Evolutionary conservation across 2,797 vertebrate genomes (phyloP).

Genomic region (Merluccius polli): DNA sequence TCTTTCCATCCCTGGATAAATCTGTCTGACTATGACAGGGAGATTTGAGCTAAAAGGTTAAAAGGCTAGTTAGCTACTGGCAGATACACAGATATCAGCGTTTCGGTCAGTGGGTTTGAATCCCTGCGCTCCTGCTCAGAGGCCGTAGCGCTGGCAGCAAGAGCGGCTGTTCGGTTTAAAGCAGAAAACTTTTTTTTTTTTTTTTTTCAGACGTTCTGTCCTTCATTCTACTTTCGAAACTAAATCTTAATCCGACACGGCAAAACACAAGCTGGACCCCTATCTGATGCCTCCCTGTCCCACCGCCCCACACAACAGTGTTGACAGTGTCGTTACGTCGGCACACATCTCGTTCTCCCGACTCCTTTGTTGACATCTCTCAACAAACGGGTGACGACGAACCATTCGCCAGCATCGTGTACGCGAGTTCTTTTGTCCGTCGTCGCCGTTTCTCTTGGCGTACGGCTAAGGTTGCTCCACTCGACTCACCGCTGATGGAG

Average conservation of each 20-base stretch:
- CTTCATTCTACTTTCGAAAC: not conserved
- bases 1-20: not conserved
- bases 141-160: not conserved
- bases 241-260: not conserved
- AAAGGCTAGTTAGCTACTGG: not conserved
- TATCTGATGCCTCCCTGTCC: not conserved
- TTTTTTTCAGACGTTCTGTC: not conserved
- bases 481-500: constrained; percentile 60
- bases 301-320: not conserved
- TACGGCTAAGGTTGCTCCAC: not conserved
- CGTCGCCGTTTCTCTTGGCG: not conserved
- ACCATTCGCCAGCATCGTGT: not conserved
- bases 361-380: not conserved
- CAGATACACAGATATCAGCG: not conserved
- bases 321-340: not conserved
- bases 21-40: not conserved
- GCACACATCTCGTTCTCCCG: not conserved
- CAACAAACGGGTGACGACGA: not conserved
- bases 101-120: not conserved
- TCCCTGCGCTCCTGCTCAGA: not conserved
- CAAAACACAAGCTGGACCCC: not conserved
- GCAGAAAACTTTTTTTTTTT: not conserved
- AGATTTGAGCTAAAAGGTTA: not conserved
- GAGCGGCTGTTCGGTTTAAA: not conserved
- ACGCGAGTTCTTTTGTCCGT: not conserved